Base-by-base conservation (phyloP, 2,888 invertebrate genomes). In the Sinhomidia bicolor region DNA sequence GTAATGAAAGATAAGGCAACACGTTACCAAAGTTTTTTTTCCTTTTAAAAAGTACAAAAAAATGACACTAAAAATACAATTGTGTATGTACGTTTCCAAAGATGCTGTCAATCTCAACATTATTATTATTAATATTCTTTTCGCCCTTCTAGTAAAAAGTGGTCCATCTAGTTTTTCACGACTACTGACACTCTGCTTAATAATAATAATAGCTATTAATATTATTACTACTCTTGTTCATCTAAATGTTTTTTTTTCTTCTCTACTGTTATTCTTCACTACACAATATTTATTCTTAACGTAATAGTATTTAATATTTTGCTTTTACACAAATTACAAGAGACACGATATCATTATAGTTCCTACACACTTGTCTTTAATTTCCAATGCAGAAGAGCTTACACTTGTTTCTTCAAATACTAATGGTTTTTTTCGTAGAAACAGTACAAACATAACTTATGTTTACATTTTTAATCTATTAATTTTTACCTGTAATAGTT, bases 161-260 rank as follows among this genome's bases (percentile, higher is more conserved):
- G 12, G 17, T 1, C 29, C 65, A 65, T 65, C 65, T 65, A 65
- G 36, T 44, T 20, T 74, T 47, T 47, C 47, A 74, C 74, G 36
- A 47, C 74, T 74, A 74, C 74, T 41, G 20, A 68, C 68, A 68
- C 68, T 60, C 62, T n/a, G n/a, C n/a, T n/a, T n/a, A n/a, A n/a
- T n/a, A n/a, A n/a, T n/a, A n/a, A n/a, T n/a, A n/a, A n/a, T n/a
- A n/a, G n/a, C n/a, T n/a, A n/a, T n/a, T n/a, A n/a, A n/a, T n/a
- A n/a, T n/a, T n/a, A n/a, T n/a, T n/a, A n/a, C n/a, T n/a, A n/a
- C 6, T 71, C 10, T 57, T 36, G 14, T 41, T 71, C 10, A n/a
- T 26, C 65, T 65, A 65, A 65, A 9, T n/a, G 17, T 41, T 5
- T 5, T 51, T 14, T 5, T 60, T 51, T 51, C 10, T 12, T 71